Evolutionary conservation across 64 coral and sea anemone species (phyloP).

Genomic region (Actinia tenebrosa): DNA sequence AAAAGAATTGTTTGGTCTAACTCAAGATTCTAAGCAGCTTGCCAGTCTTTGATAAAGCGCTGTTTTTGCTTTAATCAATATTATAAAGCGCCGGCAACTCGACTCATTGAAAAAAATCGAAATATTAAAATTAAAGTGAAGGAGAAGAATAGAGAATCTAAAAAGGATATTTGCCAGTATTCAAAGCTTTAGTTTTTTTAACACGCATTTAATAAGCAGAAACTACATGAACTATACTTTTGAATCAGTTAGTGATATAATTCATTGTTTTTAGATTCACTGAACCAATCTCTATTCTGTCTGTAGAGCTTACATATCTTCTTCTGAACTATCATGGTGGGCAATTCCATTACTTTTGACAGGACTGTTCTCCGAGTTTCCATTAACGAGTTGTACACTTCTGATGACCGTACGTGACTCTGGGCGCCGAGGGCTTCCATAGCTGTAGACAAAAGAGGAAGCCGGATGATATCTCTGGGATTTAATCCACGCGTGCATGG

Average conservation of each 20-base stretch:
- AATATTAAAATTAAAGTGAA: background rate
- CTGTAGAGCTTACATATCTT: conserved; percentile 39
- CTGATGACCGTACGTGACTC: conserved; percentile 62
- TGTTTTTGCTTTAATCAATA: conserved; percentile 13
- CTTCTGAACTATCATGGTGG: conserved; percentile 59
- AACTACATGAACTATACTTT: background rate
- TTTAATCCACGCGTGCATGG: conserved; percentile 71
- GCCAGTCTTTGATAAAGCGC: conserved; percentile 3
- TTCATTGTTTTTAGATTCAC: background rate
- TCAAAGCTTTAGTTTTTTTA: background rate
- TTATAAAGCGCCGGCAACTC: background rate
- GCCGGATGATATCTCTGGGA: conserved; percentile 51
- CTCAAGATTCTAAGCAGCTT: background rate
- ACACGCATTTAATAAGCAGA: background rate
- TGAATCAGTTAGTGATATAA: background rate
- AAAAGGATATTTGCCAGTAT: background rate
- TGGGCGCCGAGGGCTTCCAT: conserved; percentile 34
- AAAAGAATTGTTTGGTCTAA: conserved; percentile 41
- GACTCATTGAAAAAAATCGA: background rate
- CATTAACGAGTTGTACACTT: conserved; percentile 68
- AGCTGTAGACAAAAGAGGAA: conserved; percentile 17
- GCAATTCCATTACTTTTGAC: conserved; percentile 22
- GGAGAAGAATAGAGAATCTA: background rate
- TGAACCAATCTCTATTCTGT: background rate
- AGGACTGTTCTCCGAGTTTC: conserved; percentile 28